Conservation (phyloP, 1,140 invertebrate genomes). For the Platyscapa corneri region DNA sequence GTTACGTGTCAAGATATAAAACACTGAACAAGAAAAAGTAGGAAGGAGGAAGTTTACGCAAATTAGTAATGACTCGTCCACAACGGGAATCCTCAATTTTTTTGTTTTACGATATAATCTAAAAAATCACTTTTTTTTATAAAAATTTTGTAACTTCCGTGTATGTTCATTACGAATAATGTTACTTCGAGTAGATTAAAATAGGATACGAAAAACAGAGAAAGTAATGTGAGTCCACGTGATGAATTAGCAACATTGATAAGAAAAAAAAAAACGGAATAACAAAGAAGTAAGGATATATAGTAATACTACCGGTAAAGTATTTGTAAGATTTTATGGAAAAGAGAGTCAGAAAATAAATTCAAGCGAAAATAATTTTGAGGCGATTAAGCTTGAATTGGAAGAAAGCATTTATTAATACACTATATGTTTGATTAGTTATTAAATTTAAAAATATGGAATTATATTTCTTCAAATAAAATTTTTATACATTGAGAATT, state of each 20-base stretch:
- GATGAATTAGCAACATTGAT: neutral
- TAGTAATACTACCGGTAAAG: neutral
- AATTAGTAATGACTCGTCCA: neutral
- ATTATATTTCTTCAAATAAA: neutral
- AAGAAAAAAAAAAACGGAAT: neutral
- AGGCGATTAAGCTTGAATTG: neutral
- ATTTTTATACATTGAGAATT: too few species aligned
- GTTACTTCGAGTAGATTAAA: neutral
- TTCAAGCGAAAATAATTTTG: neutral
- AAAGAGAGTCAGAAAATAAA: neutral
- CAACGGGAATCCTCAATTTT: neutral
- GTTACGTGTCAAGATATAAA: neutral
- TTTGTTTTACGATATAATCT: neutral
- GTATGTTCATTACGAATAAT: neutral
- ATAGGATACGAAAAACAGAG: neutral
- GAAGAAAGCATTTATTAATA: too few species aligned
- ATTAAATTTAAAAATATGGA: neutral
- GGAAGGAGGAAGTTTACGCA: neutral
- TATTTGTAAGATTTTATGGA: neutral
- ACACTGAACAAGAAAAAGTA: neutral
- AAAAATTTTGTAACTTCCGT: neutral
- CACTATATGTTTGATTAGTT: neutral
- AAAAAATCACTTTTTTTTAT: neutral
- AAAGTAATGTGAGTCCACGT: neutral
- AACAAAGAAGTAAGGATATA: neutral